These are phyloP conservation scores for Cyclura pinguis DNA, from an alignment of 2,797 vertebrate genomes.

Conservation along the genomic window DNA sequence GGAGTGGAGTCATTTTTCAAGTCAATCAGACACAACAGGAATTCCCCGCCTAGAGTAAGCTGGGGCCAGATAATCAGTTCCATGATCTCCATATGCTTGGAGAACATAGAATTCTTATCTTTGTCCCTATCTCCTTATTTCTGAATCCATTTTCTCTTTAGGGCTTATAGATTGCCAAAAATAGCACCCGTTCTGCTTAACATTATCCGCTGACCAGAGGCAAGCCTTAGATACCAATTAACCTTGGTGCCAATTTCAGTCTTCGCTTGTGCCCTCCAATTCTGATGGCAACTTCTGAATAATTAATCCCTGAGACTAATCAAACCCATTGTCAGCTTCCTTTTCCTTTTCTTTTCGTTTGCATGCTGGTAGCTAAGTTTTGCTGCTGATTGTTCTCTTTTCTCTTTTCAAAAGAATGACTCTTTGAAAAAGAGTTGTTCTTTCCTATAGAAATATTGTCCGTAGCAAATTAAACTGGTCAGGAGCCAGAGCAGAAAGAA, in stretches of 20 bases:
- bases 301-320: slow-evolving; percentile 76
- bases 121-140: slow-evolving; percentile 40
- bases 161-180: slow-evolving; percentile 61
- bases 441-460: slow-evolving; percentile 17
- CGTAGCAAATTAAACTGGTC: slow-evolving; percentile 44
- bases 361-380: slow-evolving; percentile 36
- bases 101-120: slow-evolving; percentile 34
- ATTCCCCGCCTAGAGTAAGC: neutral
- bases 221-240: slow-evolving; percentile 75
- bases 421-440: slow-evolving; percentile 23
- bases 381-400: slow-evolving; percentile 29
- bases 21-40: slow-evolving; percentile 49
- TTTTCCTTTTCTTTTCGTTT: slow-evolving; percentile 43
- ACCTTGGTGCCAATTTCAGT: slow-evolving; percentile 72
- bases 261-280: slow-evolving; percentile 59
- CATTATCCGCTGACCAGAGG: slow-evolving; percentile 60
- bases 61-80: slow-evolving; percentile 21
- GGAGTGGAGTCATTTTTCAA: slow-evolving; percentile 67
- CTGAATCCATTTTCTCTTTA: slow-evolving; percentile 26
- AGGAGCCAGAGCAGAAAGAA: slow-evolving; percentile 22
- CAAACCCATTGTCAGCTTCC: slow-evolving; percentile 62
- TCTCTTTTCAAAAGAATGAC: slow-evolving; percentile 34
- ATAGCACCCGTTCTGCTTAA: slow-evolving; percentile 58
- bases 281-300: slow-evolving; percentile 73
- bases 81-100: neutral